These are phyloP conservation scores for Papilio polytes DNA, from an alignment of 1,140 invertebrate genomes.

Conservation along the genomic window DNA sequence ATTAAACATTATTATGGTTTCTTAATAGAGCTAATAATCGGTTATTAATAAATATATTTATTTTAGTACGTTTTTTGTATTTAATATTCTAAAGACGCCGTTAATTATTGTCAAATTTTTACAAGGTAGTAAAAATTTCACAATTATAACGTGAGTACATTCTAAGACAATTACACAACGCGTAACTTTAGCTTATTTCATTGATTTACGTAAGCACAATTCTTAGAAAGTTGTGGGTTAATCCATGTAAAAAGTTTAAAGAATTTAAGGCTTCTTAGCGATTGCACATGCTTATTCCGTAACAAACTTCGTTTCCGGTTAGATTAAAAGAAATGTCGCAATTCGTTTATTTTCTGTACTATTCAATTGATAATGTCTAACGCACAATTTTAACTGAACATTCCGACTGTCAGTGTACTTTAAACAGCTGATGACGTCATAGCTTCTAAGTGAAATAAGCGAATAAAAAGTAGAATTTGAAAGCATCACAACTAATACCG, in stretches of 20 bases:
- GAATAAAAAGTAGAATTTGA: constrained; percentile 45
- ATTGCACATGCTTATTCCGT: neutral
- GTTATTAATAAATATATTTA: no score
- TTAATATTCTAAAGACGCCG: no score
- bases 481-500: constrained; percentile 43
- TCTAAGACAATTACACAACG: no score
- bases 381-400: no score
- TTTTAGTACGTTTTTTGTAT: no score
- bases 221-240: neutral
- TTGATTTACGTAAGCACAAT: neutral
- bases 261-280: neutral
- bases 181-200: neutral
- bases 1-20: neutral
- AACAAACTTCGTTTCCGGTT: neutral
- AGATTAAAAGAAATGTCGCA: neutral
- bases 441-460: neutral
- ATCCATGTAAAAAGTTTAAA: neutral
- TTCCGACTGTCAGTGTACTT: no score
- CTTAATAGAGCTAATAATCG: neutral
- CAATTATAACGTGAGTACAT: no score
- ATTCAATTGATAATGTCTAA: no score
- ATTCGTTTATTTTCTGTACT: no score
- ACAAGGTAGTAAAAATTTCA: no score
- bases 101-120: no score
- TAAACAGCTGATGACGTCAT: no score